Base-by-base conservation (phyloP, 1,140 invertebrate species). In the Agraylea sexmaculata region DNA sequence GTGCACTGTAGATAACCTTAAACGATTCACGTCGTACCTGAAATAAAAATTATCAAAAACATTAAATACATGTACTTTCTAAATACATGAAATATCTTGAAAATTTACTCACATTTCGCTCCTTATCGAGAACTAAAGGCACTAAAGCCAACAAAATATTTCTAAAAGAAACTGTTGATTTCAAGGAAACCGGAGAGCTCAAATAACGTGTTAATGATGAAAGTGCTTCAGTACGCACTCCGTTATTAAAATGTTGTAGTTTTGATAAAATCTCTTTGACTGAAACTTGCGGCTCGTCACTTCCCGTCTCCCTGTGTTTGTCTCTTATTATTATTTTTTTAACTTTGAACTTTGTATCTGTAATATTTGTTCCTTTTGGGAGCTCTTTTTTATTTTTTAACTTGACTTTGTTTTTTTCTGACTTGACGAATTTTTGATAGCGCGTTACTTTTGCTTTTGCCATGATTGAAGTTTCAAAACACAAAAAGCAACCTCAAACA, bases 331-430 rank as follows among this genome's bases (percentile, higher is more conserved):
- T 62, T 49, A 94, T 89, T 54, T 87, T 84, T 50, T 83, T 83
- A 2, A 88, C 73, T 74, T 89, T 90, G 53, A 92, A 92, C 51
- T 78, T 74, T 0, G 84, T 82, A 55, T 89, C 77, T 0, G 87
- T 92, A 2, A 85, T 73, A 71, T 92, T 93, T 29, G 78, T 73
- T 10, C 81, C 79, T 62, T 82, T 85, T 0, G 81, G 79, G 30
- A 83, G 55, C 64, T 74, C 51, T 74, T 75, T 58, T 64, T 72
- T 64, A 56, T 74, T 58, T 56, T 84, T 85, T 21, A 87, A 57
- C 56, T 86, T 84, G 1, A 80, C 75, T 68, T 85, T 87, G 0
- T 77, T 65, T 50, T 80, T 85, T 59, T 87, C 82, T 3, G 77
- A 73, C 54, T 79, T 82, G 3, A 81, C 50, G 49, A 77, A 71